Evolutionary conservation across 30 jellyfish, hydroid and myxozoan genomes (phyloP).

Genomic region (Rhopilema esculentum): DNA sequence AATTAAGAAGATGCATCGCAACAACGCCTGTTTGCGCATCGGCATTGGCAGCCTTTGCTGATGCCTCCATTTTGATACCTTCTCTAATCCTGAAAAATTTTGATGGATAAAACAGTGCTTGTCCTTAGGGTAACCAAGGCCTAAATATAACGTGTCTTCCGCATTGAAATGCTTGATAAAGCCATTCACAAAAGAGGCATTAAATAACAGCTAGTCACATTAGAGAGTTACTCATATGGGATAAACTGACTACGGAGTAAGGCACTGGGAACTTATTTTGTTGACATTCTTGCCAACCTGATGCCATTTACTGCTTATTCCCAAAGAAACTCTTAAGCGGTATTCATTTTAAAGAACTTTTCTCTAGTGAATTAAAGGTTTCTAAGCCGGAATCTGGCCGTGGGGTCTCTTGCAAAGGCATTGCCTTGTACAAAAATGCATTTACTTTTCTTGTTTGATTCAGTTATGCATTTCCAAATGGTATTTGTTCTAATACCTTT

Average conservation of each 20-base stretch:
- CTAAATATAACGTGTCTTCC: conserved; percentile 54
- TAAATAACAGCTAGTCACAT: conserved; percentile 23
- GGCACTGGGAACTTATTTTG: neutral
- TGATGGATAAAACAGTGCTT: neutral
- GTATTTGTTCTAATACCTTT: conserved; percentile 12
- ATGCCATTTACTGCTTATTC: conserved; percentile 1
- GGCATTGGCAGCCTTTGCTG: neutral
- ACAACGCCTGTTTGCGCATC: neutral
- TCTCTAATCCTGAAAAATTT: neutral
- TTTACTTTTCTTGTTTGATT: neutral
- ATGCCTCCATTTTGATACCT: neutral
- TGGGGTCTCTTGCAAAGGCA: neutral
- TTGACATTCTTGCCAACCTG: conserved; percentile 16
- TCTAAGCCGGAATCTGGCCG: conserved; percentile 29
- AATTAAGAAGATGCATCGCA: neutral
- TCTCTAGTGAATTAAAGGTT: neutral
- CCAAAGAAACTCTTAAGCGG: neutral
- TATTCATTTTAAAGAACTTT: neutral
- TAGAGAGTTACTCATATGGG: conserved; percentile 41
- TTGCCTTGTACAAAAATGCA: neutral
- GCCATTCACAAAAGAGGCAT: conserved; percentile 4
- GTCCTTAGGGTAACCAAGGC: neutral
- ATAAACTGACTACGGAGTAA: neutral
- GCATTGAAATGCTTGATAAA: conserved; percentile 16
- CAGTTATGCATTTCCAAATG: conserved; percentile 15